Base-by-base conservation (phyloP, 2,797 vertebrate species). In the Coracias cyanogaster region DNA sequence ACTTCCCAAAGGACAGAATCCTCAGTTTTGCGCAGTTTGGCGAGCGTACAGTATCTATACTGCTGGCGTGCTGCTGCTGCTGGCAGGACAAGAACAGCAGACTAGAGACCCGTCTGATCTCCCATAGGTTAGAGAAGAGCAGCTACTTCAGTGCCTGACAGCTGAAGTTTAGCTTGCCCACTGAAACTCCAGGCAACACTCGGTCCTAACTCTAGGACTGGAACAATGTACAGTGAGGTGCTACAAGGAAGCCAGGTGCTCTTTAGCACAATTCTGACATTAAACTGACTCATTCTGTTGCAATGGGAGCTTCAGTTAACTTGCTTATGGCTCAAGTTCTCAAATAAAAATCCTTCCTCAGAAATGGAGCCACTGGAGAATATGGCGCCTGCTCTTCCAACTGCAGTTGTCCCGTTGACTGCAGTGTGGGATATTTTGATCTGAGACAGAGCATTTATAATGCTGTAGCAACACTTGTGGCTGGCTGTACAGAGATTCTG, bases 151-250 rank as follows among this genome's bases (percentile, higher is more conserved):
- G 12, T 61, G 80, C 21, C 25, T 33, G 39, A 15, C 29, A 33
- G 48, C 51, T 51, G 64, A 85, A 46, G 35, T 49, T 43, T 16
- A 37, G 25, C 13, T 82, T 51, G 19, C 26, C 45, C 15, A 4
- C 3, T n/a, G 64, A 25, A 73, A 25, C 13, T 43, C 45, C 22
- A 12, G 26, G 35, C 70, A 76, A 7, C 5, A 14, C 65, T 58
- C 26, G 41, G 13, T n/a, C 41, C 41, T n/a, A 41, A 26, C 45
- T 66, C 10, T 24, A 29, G 60, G 28, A n/a, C 25, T 29, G 13
- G 39, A 55, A 13, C 25, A 18, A 1, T 2, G 21, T 12, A 24
- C 21, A 58, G 0, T 6, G 15, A 16, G 51, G 43, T 1, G 1
- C n/a, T 82, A 3, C 17, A 24, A 46, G 60, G 55, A 82, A 91